These are phyloP conservation scores for Rhinatrema bivittatum DNA, from an alignment of 2,797 vertebrate genomes.

Conservation along the genomic window DNA sequence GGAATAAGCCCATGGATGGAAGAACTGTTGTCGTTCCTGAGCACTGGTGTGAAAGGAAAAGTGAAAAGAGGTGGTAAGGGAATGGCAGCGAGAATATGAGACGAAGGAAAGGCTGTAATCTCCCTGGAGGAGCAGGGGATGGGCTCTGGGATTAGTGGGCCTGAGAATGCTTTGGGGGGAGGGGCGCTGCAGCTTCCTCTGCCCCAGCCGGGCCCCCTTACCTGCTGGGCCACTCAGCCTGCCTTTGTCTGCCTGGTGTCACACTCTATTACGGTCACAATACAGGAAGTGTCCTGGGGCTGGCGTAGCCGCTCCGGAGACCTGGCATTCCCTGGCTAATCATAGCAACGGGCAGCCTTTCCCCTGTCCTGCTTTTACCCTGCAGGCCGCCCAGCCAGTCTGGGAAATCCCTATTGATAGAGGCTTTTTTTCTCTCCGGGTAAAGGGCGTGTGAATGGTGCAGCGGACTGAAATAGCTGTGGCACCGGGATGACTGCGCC, in stretches of 20 bases:
- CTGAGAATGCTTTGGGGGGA: no score
- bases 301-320: slow-evolving; percentile 60
- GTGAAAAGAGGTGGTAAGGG: no score
- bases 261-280: slow-evolving; percentile 91
- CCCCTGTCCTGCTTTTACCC: slow-evolving; percentile 63
- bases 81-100: no score
- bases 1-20: no score
- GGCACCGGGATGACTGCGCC: slow-evolving; percentile 54
- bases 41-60: no score
- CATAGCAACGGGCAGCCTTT: slow-evolving; percentile 65
- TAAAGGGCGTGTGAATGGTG: slow-evolving; percentile 96
- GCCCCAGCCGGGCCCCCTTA: slow-evolving; percentile 79
- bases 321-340: slow-evolving; percentile 79
- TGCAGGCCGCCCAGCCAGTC: slow-evolving; percentile 63
- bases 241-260: slow-evolving; percentile 95
- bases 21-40: no score
- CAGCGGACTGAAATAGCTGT: slow-evolving; percentile 55
- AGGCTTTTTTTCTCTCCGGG: slow-evolving; percentile 47
- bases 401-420: slow-evolving; percentile 82
- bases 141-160: no score
- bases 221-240: slow-evolving; percentile 98
- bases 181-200: slow-evolving; percentile 43
- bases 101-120: no score
- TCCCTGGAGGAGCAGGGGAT: no score
- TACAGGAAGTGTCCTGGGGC: slow-evolving; percentile 60